Evolutionary conservation across 2,888 invertebrate genomes (phyloP), one percentile per base, ranked within the genome.

Genomic region (Cybosia mesomella): DNA sequence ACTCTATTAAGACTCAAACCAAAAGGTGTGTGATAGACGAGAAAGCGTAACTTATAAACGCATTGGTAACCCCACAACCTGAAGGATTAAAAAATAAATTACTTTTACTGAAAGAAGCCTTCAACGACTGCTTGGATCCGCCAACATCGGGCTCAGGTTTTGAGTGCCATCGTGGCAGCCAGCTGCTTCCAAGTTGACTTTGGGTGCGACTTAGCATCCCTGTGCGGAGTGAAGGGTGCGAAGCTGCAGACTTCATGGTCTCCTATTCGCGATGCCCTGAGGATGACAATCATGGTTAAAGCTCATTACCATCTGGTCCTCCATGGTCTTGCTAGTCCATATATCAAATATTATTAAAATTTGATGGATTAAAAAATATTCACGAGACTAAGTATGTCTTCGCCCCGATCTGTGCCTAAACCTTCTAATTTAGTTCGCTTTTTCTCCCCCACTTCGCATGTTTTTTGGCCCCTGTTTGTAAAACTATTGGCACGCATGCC

Each of bases 131-230:
- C 49, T 49, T 49, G 49, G 49, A 18, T 49, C 9, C 64, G 39
- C 59, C 36, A 43, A 34, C 61, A 61, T 65, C 36, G 24, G 21
- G 64, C 58, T 69, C 58, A 65, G 49, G 43, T 59, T 59, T 21
- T 36, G 58, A 24, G 7, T 58, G 24, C 24, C 24, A 63, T 36
- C 63, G 55, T 22, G 24, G 21, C 21, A 53, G 32, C 63, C 55
- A 36, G 49, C 49, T 49, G 49, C 49, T 49, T 49, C 49, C 49
- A 49, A 49, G n/a, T n/a, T 49, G 49, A 49, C n/a, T 2, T 49
- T 49, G 49, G 49, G 49, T n/a, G 9, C 49, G 49, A 49, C n/a
- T 49, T 49, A 49, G 49, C n/a, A 18, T 4, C 9, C 49, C 49
- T 49, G 49, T n/a, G 49, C 49, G n/a, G 49, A 49, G 49, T n/a